A percentile compares a stretch with the other conserved stretches of the same genome.
These are phyloP conservation scores for Harpagifer antarcticus DNA, from an alignment of 2,797 vertebrate genomes.

Conservation along the genomic window DNA sequence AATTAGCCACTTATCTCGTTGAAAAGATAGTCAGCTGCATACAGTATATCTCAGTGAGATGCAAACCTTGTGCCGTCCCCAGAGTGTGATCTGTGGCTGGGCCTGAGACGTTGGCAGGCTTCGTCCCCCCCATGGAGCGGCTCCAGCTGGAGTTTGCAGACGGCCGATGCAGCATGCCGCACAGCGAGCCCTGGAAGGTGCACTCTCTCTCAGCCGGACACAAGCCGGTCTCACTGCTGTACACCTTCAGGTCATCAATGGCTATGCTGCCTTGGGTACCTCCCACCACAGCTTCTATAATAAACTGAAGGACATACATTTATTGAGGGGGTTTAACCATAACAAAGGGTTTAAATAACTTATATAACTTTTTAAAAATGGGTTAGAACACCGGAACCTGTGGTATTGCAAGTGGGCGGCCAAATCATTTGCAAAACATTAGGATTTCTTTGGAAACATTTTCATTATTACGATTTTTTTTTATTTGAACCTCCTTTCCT, in stretches of 20 bases:
- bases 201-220: constrained; percentile 86
- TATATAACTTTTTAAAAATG: background rate
- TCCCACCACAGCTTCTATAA: constrained; percentile 80
- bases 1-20: background rate
- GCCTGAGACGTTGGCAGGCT: constrained; percentile 71
- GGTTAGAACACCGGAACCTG: too few relatives aligned
- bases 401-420: too few relatives aligned
- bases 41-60: background rate
- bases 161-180: constrained; percentile 70
- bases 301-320: constrained; percentile 72
- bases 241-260: constrained; percentile 80
- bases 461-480: too few relatives aligned
- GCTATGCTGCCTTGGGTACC: constrained; percentile 78
- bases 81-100: constrained; percentile 83
- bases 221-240: constrained; percentile 51
- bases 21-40: background rate
- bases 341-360: background rate
- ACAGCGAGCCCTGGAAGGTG: constrained; percentile 86
- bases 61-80: constrained; percentile 81
- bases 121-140: constrained; percentile 68
- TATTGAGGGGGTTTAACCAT: too few relatives aligned
- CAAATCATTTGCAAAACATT: too few relatives aligned
- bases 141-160: constrained; percentile 74
- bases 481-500: too few relatives aligned
- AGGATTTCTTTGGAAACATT: too few relatives aligned